Conservation (phyloP, 2,113 vertebrate genomes). For the Microcebus griseorufus region DNA sequence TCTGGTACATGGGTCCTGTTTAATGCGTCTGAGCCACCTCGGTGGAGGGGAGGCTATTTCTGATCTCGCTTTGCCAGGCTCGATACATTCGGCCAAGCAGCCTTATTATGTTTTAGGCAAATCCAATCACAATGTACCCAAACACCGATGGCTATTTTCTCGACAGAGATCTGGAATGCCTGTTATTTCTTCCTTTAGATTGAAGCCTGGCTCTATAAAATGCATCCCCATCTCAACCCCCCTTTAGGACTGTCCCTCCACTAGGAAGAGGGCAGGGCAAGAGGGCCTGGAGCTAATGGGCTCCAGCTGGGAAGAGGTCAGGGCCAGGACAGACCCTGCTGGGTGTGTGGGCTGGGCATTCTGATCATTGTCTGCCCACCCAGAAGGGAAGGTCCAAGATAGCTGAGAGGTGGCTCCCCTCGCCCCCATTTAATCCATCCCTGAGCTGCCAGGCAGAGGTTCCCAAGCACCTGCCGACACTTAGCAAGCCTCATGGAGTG, state of each 20-base stretch:
- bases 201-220: background rate
- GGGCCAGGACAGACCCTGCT: background rate
- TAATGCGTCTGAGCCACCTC: background rate
- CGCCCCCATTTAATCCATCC: background rate
- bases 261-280: background rate
- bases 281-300: background rate
- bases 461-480: background rate
- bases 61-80: background rate
- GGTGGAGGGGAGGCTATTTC: background rate
- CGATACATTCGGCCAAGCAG: background rate
- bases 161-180: background rate
- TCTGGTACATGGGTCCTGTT: background rate
- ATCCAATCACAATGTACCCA: background rate
- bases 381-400: background rate
- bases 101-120: background rate
- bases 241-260: background rate
- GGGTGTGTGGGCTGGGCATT: background rate
- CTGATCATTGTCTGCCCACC: background rate
- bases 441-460: background rate
- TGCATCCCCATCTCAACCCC: background rate
- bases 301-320: background rate
- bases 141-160: background rate
- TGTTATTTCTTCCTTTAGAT: background rate
- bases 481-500: background rate
- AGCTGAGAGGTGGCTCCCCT: background rate